A percentile compares a stretch with the other conserved stretches of the same genome.
Evolutionary conservation across 2,113 vertebrate genomes (phyloP).

Genomic region (Arothron firmamentum): DNA sequence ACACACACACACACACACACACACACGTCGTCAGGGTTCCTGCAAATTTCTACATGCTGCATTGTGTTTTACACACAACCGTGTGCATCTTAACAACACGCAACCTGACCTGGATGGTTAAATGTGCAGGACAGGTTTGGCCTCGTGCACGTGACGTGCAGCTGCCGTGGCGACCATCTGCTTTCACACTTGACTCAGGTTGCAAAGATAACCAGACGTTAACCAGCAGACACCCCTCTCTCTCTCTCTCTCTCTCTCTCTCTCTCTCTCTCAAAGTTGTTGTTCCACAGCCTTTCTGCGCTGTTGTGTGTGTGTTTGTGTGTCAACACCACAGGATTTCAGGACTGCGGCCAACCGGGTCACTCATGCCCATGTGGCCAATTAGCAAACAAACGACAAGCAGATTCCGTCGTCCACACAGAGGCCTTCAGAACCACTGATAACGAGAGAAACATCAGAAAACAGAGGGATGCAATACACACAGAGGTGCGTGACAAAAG

Average conservation of each 20-base stretch:
- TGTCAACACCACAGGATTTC: slow-evolving; percentile 10
- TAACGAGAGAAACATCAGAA: no score
- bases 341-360: slow-evolving; percentile 26
- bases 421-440: no score
- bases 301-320: slow-evolving; percentile 3
- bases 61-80: neutral
- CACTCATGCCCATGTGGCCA: slow-evolving; percentile 50
- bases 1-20: no score
- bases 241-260: no score
- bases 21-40: no score
- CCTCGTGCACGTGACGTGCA: neutral
- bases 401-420: slow-evolving; percentile 1
- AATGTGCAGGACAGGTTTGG: neutral
- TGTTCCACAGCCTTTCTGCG: no score
- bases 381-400: slow-evolving; percentile 24
- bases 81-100: neutral
- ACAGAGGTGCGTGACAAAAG: neutral
- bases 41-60: neutral
- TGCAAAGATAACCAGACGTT: slow-evolving; percentile 13
- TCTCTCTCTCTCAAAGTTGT: no score
- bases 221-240: slow-evolving; percentile 2
- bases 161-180: slow-evolving; percentile 26
- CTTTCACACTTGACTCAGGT: slow-evolving; percentile 22
- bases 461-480: slow-evolving; percentile 5
- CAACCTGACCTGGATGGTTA: neutral